Percentiles rank a stretch among this genome's conserved stretches.
Evolutionary conservation across 2,113 vertebrate species (phyloP).

Genomic region (Synchiropus splendidus): DNA sequence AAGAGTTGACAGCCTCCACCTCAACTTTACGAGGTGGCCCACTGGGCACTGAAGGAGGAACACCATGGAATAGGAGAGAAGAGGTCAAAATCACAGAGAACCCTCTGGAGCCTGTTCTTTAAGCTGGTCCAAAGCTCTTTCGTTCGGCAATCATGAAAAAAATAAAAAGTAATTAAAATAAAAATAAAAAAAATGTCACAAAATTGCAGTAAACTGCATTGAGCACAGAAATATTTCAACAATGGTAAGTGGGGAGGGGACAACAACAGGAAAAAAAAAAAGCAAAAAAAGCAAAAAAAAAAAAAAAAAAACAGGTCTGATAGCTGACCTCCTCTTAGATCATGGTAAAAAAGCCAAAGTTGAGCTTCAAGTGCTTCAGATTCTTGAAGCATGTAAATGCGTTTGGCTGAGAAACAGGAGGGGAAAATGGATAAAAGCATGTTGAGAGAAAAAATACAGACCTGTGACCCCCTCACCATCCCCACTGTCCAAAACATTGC

Average conservation of each 20-base stretch:
- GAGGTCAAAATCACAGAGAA: slow-evolving; percentile 80
- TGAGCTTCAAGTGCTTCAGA: slow-evolving; percentile 77
- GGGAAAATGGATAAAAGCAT: slow-evolving; percentile 53
- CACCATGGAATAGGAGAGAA: slow-evolving; percentile 91
- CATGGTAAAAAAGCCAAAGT: slow-evolving; percentile 63
- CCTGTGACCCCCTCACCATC: slow-evolving; percentile 5
- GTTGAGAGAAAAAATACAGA: slow-evolving; percentile 15
- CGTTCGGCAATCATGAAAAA: slow-evolving; percentile 36
- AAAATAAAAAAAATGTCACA: slow-evolving; percentile 62
- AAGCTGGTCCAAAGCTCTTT: slow-evolving; percentile 59
- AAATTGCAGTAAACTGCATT: slow-evolving; percentile 72
- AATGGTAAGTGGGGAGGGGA: slow-evolving; percentile 67
- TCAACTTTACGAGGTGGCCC: slow-evolving; percentile 99
- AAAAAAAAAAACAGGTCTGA: slow-evolving; percentile 71
- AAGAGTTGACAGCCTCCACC: slow-evolving; percentile 99
- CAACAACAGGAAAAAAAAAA: slow-evolving; percentile 44
- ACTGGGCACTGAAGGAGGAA: slow-evolving; percentile 99
- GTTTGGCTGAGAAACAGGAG: slow-evolving; percentile 64
- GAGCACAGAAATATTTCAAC: slow-evolving; percentile 72
- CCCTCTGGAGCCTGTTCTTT: slow-evolving; percentile 31
- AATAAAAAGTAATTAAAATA: too few relatives aligned
- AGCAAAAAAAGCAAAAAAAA: slow-evolving; percentile 61
- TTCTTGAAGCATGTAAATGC: slow-evolving; percentile 81
- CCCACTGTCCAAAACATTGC: slow-evolving; percentile 61
- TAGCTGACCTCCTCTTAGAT: slow-evolving; percentile 74